These are phyloP conservation scores for Scolanthus callimorphus DNA, from an alignment of 92 coral and sea anemone genomes.

Conservation along the genomic window DNA sequence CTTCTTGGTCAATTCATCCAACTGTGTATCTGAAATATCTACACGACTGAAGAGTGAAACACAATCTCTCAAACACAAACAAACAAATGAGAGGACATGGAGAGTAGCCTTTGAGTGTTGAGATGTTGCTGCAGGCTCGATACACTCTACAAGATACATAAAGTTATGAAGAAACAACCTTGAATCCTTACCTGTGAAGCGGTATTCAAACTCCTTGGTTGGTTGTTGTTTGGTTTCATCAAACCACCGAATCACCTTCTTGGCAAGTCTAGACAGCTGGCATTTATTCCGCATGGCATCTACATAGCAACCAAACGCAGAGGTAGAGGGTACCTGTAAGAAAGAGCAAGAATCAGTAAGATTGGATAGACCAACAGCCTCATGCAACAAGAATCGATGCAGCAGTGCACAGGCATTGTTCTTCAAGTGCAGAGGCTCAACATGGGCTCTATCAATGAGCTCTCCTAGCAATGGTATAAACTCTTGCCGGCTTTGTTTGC, in stretches of 20 bases:
- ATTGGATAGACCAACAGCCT: conserved; percentile 9
- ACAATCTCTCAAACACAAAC: conserved; percentile 32
- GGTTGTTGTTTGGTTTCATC: conserved; percentile 1
- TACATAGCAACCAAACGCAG: conserved; percentile 19
- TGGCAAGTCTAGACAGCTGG: conserved; percentile 14
- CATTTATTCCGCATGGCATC: conserved; percentile 10
- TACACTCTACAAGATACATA: conserved; percentile 21
- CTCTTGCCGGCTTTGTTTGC: conserved; percentile 33
- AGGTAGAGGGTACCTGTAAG: conserved; percentile 25
- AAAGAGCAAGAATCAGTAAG: conserved; percentile 9
- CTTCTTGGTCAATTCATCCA: conserved; percentile 9
- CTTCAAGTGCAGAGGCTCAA: too few species aligned
- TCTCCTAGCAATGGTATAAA: conserved; percentile 36
- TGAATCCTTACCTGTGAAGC: conserved; percentile 43
- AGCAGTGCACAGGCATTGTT: conserved; percentile 42
- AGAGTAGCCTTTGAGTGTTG: conserved; percentile 15
- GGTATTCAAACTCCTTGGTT: conserved; percentile 25
- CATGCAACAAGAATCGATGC: conserved; percentile 13
- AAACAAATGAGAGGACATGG: too few species aligned
- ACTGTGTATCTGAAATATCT: conserved; percentile 3
- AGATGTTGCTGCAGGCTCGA: conserved; percentile 15
- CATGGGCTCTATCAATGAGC: too few species aligned
- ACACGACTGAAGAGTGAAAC: conserved; percentile 20
- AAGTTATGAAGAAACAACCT: conserved; percentile 40
- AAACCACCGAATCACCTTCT: conserved; percentile 15